Evolutionary conservation across 2,113 vertebrate species (phyloP).

Genomic region (Phaethon lepturus): DNA sequence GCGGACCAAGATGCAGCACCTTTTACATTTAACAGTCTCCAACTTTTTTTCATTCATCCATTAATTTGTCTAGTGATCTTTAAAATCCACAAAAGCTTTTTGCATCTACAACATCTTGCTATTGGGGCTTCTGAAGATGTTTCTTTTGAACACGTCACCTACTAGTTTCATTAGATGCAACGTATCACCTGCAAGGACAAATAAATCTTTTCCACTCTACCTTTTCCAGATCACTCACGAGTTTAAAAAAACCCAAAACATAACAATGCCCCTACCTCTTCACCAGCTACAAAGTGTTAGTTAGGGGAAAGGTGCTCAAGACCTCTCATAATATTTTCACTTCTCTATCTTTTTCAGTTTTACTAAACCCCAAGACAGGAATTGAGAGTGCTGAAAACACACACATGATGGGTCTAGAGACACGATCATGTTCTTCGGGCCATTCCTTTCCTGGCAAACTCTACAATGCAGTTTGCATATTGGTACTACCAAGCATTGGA

Average conservation of each 20-base stretch:
- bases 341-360: not conserved
- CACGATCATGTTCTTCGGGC: fast-evolving
- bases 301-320: not conserved
- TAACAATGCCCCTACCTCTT: fast-evolving
- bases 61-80: not conserved
- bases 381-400: not conserved
- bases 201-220: not conserved
- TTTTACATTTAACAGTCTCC: not conserved
- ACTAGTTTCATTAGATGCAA: not conserved
- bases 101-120: not conserved
- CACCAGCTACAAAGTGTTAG: not conserved
- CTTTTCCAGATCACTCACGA: not conserved
- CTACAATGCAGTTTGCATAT: not conserved
- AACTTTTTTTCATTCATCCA: not conserved
- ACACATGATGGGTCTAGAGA: fast-evolving
- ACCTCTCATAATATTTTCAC: not conserved
- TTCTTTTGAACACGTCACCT: fast-evolving
- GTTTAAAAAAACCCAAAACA: not conserved
- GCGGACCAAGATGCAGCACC: not conserved
- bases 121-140: not conserved
- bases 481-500: too few species aligned
- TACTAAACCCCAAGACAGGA: not conserved
- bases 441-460: not conserved
- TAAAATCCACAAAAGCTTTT: not conserved
- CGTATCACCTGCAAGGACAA: fast-evolving